Evolutionary conservation across 35 echinoderm and acorn worm species (phyloP), one percentile per base, ranked within the genome.

Genomic region (Stichopus chloronotus): DNA sequence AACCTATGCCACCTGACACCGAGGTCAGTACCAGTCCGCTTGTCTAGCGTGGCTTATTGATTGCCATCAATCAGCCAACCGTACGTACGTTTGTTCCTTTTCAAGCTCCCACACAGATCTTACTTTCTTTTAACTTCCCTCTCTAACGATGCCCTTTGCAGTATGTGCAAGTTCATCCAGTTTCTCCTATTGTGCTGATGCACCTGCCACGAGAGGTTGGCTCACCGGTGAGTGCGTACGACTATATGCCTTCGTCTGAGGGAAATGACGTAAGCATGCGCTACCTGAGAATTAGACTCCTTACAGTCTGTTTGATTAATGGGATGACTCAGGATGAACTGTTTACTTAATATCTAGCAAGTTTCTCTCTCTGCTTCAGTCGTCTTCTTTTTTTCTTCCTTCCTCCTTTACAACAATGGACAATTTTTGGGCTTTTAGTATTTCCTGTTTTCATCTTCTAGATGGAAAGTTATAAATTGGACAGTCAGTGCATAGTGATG

Each of bases 41-140:
- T 59, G 82, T 85, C 82, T 85, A 85, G 58, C 82, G 21, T 85
- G 55, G 17, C 24, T 58, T 85, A 85, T 85, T 85, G 82, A 85
- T 85, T 85, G 56, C 55, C 55, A 23, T 59, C 82, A 85, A 85
- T 85, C 82, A 85, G 55, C n/a, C 57, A 58, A 85, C 57, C 54
- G 82, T 43, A 43, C 54, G 82, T 43, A 43, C 30, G 30, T 43
- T 43, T 43, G 19, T 85, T 56, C 82, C 52, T 83, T 83, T 59
- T 58, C 16, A 74, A 74, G 69, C 69, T 19, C 17, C 69, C 13
- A n/a, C 22, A n/a, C 69, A 74, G 19, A 21, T 74, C 22, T 2
- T 43, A 43, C 30, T 43, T 43, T 43, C 30, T 43, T 43, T 43
- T 43, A 78, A 78, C 10, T 78, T 78, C 52, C 76, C 23, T 25